phyloP scores from a whole-genome alignment of 1,140 invertebrate genomes.

The silkworm (Bombyx mori) region ASM3026992v2 NC_085128.1:15904501-15905000 shows the following conservation, averaged over 20 bases:
- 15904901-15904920: constrained; percentile 60
- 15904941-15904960: constrained; percentile 60
- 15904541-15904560: constrained; percentile 55
- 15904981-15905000: constrained; percentile 71
- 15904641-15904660: constrained; percentile 33
- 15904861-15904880: constrained; percentile 73
- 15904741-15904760: constrained; percentile 25
- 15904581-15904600: constrained; percentile 43
- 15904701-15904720: constrained; percentile 32
- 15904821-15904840: constrained; percentile 71
- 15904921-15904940: constrained; percentile 68
- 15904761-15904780: constrained; percentile 46
- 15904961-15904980: constrained; percentile 63
- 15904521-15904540: constrained; percentile 65
- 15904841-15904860: constrained; percentile 70
- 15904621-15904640: constrained; percentile 19
- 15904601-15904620: constrained; percentile 37
- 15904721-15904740: constrained; percentile 52
- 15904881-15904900: constrained; percentile 76
- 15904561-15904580: constrained; percentile 37
- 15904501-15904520: constrained; percentile 54
- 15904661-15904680: constrained; percentile 12
- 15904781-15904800: constrained; percentile 38
- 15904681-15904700: constrained; percentile 35
- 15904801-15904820: constrained; percentile 74